Percentiles rank a stretch among this genome's conserved stretches.
These are phyloP conservation scores for Crotalus viridis DNA, from an alignment of 2,113 vertebrate species.

Conservation along the genomic window DNA sequence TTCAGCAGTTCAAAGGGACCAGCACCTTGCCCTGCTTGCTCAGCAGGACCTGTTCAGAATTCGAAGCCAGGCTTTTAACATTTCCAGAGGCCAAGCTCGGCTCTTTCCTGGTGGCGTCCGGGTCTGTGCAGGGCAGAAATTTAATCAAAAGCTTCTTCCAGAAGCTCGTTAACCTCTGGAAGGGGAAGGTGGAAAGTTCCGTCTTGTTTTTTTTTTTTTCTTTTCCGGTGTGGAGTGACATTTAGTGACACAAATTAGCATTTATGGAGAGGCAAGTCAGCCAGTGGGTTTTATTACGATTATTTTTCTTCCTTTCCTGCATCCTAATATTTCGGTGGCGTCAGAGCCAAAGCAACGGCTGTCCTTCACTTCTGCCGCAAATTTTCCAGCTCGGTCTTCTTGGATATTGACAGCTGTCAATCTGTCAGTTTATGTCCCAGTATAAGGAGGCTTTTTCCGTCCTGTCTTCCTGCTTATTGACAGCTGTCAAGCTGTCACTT, in stretches of 20 bases:
- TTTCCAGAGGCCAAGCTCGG: background rate
- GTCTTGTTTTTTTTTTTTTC: background rate
- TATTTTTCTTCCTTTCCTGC: background rate
- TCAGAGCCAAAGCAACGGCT: background rate
- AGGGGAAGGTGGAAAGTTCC: conserved; percentile 2
- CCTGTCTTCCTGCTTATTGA: background rate
- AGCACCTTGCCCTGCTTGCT: background rate
- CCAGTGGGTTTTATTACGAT: background rate
- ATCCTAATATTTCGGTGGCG: background rate
- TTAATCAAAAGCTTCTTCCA: background rate
- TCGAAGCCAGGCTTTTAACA: background rate
- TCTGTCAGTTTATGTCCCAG: background rate
- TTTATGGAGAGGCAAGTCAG: background rate
- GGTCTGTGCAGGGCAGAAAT: background rate
- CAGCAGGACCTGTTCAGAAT: background rate
- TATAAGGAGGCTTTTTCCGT: background rate
- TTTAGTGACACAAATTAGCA: conserved; percentile 43
- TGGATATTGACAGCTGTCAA: background rate
- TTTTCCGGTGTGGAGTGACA: conserved; percentile 15
- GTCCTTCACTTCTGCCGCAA: background rate
- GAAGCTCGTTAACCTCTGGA: conserved; percentile 16
- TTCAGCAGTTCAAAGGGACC: background rate
- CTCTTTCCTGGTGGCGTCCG: no score
- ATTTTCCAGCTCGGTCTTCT: background rate
- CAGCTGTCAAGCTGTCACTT: background rate